Percentiles rank a stretch among this genome's conserved stretches.
Conservation (phyloP, 2,797 vertebrate genomes). For the Labroides dimidiatus region DNA sequence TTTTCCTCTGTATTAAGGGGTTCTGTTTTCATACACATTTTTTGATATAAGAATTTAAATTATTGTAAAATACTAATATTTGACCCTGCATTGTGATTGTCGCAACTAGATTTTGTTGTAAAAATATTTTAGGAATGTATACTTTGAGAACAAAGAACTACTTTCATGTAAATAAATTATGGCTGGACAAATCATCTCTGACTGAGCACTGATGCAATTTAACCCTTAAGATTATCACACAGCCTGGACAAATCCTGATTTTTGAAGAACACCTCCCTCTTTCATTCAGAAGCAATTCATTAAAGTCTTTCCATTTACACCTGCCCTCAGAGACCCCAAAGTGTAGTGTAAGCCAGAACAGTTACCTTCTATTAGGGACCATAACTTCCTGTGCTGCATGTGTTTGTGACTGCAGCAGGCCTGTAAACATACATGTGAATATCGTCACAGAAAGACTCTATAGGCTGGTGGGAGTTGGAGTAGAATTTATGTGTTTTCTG, state of each 20-base stretch:
- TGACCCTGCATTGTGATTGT: too few relatives aligned
- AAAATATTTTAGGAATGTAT: too few relatives aligned
- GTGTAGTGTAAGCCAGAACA: slow-evolving; percentile 32
- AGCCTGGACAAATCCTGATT: slow-evolving; percentile 28
- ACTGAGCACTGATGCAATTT: slow-evolving; percentile 5
- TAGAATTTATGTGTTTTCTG: slow-evolving; percentile 9
- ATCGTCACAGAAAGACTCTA: slow-evolving; percentile 29
- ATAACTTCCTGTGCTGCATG: slow-evolving; percentile 41
- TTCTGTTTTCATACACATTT: not conserved
- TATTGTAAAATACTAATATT: too few relatives aligned
- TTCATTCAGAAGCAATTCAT: slow-evolving; percentile 36
- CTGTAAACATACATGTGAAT: slow-evolving; percentile 40
- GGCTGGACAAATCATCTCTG: not conserved
- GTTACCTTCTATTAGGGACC: slow-evolving; percentile 42
- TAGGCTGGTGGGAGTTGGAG: slow-evolving; percentile 17
- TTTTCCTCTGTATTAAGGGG: too few relatives aligned
- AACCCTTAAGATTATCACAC: slow-evolving; percentile 28
- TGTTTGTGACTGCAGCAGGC: slow-evolving; percentile 23
- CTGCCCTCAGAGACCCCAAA: slow-evolving; percentile 39
- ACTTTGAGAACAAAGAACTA: too few relatives aligned
- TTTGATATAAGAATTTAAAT: too few relatives aligned
- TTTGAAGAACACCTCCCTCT: slow-evolving; percentile 24
- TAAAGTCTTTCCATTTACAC: slow-evolving; percentile 18
- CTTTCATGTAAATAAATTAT: not conserved
- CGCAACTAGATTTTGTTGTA: too few relatives aligned